phyloP scores from a whole-genome alignment of 2,797 vertebrate genomes.

The Hyperoplus immaculatus region DNA sequence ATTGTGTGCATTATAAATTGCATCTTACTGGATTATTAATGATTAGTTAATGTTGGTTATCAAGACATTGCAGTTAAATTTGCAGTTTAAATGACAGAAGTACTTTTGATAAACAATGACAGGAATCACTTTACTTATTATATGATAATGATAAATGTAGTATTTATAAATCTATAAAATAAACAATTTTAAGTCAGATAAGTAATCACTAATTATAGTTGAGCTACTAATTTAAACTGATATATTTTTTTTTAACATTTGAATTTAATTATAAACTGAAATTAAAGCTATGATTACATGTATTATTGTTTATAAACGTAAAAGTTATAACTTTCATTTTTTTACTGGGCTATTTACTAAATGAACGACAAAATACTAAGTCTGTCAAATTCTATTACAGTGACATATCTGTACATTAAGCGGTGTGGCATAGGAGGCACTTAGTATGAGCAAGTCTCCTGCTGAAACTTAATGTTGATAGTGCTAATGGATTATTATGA shows the following conservation, averaged over 20 bases:
- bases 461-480: conserved; percentile 50
- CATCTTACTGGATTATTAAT: not conserved
- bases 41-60: not conserved
- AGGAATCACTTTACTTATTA: not conserved
- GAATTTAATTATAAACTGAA: no score
- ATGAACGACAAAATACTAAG: not conserved
- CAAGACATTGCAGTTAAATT: not conserved
- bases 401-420: conserved; percentile 10
- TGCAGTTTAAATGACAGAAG: not conserved
- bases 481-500: conserved; percentile 62
- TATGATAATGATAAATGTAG: not conserved
- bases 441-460: conserved; percentile 13
- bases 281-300: no score
- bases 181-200: not conserved
- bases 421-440: not conserved
- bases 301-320: not conserved
- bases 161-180: not conserved
- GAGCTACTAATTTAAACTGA: no score
- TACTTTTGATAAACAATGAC: not conserved
- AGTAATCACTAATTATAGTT: not conserved
- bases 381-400: conserved; percentile 16
- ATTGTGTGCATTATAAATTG: not conserved
- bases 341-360: conserved; percentile 1
- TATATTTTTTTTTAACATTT: no score
- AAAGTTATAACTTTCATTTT: not conserved